A percentile compares a stretch with the other conserved stretches of the same genome.
Evolutionary conservation across 2,797 vertebrate species (phyloP).

Genomic region (Chaetodon trifasciatus): DNA sequence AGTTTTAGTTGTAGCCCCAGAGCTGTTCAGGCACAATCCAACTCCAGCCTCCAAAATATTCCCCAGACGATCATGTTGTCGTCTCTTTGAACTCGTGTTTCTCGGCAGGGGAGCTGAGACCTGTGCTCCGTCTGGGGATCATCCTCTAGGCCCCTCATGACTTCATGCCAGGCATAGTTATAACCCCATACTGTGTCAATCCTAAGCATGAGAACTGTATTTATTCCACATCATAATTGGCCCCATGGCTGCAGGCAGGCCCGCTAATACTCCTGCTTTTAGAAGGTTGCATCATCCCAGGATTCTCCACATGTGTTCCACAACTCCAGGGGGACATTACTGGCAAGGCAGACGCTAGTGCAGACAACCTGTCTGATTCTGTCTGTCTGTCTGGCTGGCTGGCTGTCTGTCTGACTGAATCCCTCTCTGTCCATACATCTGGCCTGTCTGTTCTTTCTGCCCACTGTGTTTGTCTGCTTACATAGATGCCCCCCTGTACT

Average conservation of each 20-base stretch:
- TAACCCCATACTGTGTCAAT: slow-evolving; percentile 69
- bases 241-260: slow-evolving; percentile 68
- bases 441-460: slow-evolving; percentile 34
- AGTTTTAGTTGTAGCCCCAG: slow-evolving; percentile 1
- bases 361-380: slow-evolving; percentile 77
- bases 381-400: slow-evolving; percentile 70
- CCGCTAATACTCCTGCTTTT: slow-evolving; percentile 79
- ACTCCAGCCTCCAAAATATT: slow-evolving; percentile 26
- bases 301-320: slow-evolving; percentile 83
- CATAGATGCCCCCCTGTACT: slow-evolving; percentile 34
- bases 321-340: slow-evolving; percentile 74
- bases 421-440: slow-evolving; percentile 55
- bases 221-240: slow-evolving; percentile 81
- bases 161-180: slow-evolving; percentile 72
- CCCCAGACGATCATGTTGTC: slow-evolving; percentile 45
- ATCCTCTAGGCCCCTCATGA: slow-evolving; percentile 66
- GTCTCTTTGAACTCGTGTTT: slow-evolving; percentile 67
- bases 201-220: slow-evolving; percentile 76
- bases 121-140: slow-evolving; percentile 59
- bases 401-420: slow-evolving; percentile 59
- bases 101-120: slow-evolving; percentile 57
- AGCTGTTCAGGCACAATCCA: slow-evolving; percentile 15
- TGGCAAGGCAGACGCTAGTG: slow-evolving; percentile 68
- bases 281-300: slow-evolving; percentile 82
- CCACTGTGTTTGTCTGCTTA: slow-evolving; percentile 45